Percentiles rank a stretch among this genome's conserved stretches.
Conservation (phyloP, 2,113 vertebrate species). For the Ochotona curzoniae region DNA sequence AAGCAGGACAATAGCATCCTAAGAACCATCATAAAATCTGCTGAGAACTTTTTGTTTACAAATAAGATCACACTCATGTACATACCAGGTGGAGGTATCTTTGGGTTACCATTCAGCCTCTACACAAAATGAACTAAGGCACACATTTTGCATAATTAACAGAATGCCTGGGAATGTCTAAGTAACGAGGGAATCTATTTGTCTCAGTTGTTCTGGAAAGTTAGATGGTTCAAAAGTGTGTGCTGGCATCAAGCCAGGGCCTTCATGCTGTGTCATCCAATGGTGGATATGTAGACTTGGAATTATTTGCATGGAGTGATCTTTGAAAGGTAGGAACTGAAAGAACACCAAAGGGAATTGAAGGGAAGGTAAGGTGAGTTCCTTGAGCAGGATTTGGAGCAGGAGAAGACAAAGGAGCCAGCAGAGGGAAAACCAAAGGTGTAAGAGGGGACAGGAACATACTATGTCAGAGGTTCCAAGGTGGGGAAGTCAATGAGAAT, state of each 20-base stretch:
- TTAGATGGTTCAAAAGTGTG: neutral
- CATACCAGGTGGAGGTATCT: neutral
- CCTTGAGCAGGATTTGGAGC: neutral
- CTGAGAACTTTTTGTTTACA: neutral
- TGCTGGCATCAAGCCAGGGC: neutral
- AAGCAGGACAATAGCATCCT: neutral
- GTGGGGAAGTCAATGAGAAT: neutral
- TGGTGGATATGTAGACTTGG: neutral
- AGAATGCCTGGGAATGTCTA: neutral
- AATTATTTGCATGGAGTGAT: neutral
- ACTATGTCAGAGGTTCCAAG: rapidly evolving
- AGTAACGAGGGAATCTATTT: neutral
- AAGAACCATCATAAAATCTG: neutral
- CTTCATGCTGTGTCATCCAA: neutral
- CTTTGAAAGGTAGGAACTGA: neutral
- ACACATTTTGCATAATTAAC: neutral
- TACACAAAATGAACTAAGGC: neutral
- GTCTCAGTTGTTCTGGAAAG: neutral
- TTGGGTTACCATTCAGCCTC: neutral
- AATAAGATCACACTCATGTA: neutral
- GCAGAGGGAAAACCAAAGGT: neutral
- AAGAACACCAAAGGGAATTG: neutral
- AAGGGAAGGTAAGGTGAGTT: neutral
- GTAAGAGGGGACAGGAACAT: neutral
- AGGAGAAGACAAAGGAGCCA: neutral